Evolutionary conservation across 2,113 vertebrate species (phyloP).

Genomic region (Epinephelus moara): DNA sequence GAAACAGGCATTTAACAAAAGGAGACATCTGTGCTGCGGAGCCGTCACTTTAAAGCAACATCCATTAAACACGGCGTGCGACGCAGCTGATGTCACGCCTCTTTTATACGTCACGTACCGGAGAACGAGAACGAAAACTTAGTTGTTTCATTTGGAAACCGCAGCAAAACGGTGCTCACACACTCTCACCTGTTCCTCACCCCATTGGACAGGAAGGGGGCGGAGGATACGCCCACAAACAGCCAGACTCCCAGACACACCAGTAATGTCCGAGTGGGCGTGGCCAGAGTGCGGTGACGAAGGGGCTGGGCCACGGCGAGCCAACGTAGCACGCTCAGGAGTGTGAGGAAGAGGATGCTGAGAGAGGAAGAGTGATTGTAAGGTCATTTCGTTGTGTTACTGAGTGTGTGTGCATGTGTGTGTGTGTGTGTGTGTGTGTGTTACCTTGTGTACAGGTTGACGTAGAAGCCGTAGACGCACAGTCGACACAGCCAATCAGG

Average conservation of each 20-base stretch:
- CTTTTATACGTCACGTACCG: no score
- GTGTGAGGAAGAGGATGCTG: slow-evolving; percentile 83
- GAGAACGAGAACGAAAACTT: no score
- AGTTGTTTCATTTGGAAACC: no score
- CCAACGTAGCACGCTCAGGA: slow-evolving; percentile 81
- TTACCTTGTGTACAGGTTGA: slow-evolving; percentile 83
- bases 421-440: neutral
- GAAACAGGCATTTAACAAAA: no score
- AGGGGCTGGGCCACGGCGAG: slow-evolving; percentile 73
- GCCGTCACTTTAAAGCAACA: no score
- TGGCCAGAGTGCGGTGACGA: slow-evolving; percentile 17
- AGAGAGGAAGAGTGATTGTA: neutral
- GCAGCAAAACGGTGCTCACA: no score
- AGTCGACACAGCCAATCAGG: slow-evolving; percentile 81
- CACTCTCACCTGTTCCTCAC: slow-evolving; percentile 27
- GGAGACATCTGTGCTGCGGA: no score
- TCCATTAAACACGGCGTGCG: no score
- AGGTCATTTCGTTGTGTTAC: no score
- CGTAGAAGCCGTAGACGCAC: slow-evolving; percentile 80
- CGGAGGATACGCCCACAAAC: slow-evolving; percentile 66
- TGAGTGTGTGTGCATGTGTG: neutral
- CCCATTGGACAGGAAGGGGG: slow-evolving; percentile 74
- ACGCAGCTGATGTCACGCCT: no score
- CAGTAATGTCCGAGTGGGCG: slow-evolving; percentile 35
- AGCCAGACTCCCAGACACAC: slow-evolving; percentile 77